Base-by-base conservation (phyloP, 2,797 vertebrate genomes). In the Buphagus erythrorhynchus region DNA sequence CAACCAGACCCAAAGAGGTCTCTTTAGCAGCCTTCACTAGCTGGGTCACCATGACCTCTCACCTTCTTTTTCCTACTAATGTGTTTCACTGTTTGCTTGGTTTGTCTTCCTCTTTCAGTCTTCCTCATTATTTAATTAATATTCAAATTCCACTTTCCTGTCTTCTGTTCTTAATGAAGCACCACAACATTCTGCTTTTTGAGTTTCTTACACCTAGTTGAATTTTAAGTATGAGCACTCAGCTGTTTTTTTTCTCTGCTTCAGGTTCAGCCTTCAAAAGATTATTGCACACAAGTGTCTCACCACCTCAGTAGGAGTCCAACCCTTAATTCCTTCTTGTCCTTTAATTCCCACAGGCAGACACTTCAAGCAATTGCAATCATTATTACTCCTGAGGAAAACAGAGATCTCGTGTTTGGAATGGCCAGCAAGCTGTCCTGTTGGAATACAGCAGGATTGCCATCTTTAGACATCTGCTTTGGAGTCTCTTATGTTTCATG, bases 381-480 rank as follows among this genome's bases (percentile, higher is more conserved):
- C 15, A n/a, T 57, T 87, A 31, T 22, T 43, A 26, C 48, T 59
- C 9, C 33, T 1, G 2, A 87, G 59, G 42, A 82, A 93, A 94
- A 94, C 74, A 85, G 57, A 85, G 43, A 78, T 43, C 40, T 82
- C 0, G 0, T 74, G 57, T 66, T 92, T 92, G 76, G 66, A 5
- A 0, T 21, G 68, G 57, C 59, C 24, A 35, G 49, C 46, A 74
- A 72, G 66, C 36, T 90, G 33, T 51, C 13, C 46, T 38, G 33
- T 7, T 82, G 81, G 71, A 89, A 87, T 62, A 89, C 38, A 58
- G 51, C n/a, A 11, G 10, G 63, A 79, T 89, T 92, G 81, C 91
- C 81, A 90, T 93, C 84, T 95, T 95, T 94, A 95, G 94, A 82
- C 89, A 93, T 89, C 52, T 95, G 48, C 13, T 91, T 74, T 71